Conservation (phyloP, 2,888 invertebrate species). For the Oscheius sp. region DNA sequence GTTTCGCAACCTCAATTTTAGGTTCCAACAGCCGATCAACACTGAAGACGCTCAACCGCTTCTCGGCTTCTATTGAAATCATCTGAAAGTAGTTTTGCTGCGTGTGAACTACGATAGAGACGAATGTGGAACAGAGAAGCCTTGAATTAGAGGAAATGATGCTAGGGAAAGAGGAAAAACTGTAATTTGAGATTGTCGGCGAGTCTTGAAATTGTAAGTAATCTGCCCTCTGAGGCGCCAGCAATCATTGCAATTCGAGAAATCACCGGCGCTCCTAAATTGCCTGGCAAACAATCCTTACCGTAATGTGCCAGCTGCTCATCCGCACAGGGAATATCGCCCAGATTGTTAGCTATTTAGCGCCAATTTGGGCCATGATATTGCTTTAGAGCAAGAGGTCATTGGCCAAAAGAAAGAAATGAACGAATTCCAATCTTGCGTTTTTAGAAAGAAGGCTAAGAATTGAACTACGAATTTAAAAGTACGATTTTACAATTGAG, state of each 20-base stretch:
- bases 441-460: too few relatives aligned
- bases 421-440: too few relatives aligned
- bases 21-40: conserved; percentile 46
- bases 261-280: conserved; percentile 31
- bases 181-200: conserved; percentile 17
- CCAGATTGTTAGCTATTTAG: background rate
- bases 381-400: too few relatives aligned
- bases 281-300: conserved; percentile 32
- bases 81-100: conserved; percentile 19
- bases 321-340: conserved; percentile 19
- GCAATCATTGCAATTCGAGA: conserved; percentile 31
- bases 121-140: background rate
- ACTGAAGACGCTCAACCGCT: conserved; percentile 41
- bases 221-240: conserved; percentile 28
- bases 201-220: conserved; percentile 29
- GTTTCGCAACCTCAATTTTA: conserved; percentile 30
- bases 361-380: too few relatives aligned
- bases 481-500: too few relatives aligned
- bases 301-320: conserved; percentile 30
- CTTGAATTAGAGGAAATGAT: background rate
- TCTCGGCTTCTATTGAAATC: conserved; percentile 45
- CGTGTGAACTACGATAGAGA: background rate
- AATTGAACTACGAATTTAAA: too few relatives aligned
- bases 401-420: too few relatives aligned
- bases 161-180: background rate